phyloP scores from a whole-genome alignment of 2,888 invertebrate genomes.

The Mesochorus sp. region DNA sequence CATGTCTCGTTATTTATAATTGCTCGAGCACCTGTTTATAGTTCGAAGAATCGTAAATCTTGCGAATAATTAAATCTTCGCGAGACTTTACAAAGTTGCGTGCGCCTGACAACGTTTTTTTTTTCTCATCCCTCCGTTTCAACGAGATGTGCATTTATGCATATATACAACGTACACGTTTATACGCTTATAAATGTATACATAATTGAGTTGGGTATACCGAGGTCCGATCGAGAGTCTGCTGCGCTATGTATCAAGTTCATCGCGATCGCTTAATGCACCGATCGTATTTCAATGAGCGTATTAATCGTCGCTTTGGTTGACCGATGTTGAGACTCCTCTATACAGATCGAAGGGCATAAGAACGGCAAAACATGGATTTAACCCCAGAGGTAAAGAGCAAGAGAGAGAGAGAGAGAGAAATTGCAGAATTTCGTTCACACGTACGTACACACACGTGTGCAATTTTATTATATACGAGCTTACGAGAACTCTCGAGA shows the following conservation, averaged over 20 bases:
- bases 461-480: conserved; percentile 34
- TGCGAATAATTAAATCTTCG: neutral
- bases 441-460: neutral
- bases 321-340: conserved; percentile 39
- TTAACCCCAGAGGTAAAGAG: neutral
- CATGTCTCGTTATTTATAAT: too few relatives aligned
- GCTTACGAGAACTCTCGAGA: conserved; percentile 21
- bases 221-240: conserved; percentile 39
- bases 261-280: conserved; percentile 59
- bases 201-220: conserved; percentile 46
- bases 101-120: neutral
- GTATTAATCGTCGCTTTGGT: conserved; percentile 64
- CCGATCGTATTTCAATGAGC: conserved; percentile 67
- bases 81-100: conserved; percentile 10
- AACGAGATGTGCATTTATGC: too few relatives aligned
- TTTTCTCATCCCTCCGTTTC: neutral
- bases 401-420: neutral
- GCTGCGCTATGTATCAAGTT: too few relatives aligned
- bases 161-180: too few relatives aligned
- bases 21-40: conserved; percentile 4
- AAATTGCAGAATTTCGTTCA: neutral
- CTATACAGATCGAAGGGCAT: conserved; percentile 1
- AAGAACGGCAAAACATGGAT: conserved; percentile 4
- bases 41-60: neutral
- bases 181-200: too few relatives aligned